Conservation (phyloP, 2,113 vertebrate genomes). For the Spermophilus dauricus region DNA sequence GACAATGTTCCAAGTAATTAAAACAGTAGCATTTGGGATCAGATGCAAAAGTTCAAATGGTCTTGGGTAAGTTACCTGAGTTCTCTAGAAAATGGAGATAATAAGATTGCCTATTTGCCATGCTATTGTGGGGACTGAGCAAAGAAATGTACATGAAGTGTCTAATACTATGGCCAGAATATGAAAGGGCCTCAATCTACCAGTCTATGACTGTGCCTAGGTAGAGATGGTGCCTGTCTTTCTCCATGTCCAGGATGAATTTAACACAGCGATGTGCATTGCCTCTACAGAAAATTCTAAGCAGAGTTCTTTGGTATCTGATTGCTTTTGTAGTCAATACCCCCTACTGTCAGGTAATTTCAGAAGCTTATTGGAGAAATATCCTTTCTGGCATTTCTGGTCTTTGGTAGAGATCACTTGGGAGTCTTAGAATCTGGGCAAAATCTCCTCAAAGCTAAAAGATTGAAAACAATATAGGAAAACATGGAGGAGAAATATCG, state of each 20-base stretch:
- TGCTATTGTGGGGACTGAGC: neutral
- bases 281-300: neutral
- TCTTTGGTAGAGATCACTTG: neutral
- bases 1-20: neutral
- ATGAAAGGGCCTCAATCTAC: neutral
- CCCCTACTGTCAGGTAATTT: neutral
- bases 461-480: neutral
- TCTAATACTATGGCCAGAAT: neutral
- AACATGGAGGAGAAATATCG: neutral
- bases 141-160: neutral
- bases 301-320: neutral
- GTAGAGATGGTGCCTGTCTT: neutral
- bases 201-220: fast-evolving
- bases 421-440: neutral
- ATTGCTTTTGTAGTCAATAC: neutral
- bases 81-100: neutral
- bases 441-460: slow-evolving; percentile 13
- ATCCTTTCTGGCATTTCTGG: neutral
- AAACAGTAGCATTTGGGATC: neutral
- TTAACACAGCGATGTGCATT: neutral
- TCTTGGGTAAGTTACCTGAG: neutral
- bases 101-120: neutral
- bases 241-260: neutral
- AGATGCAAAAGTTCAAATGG: neutral
- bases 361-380: neutral